Evolutionary conservation across 1,140 invertebrate species (phyloP).

Genomic region (Parapsyche elsis): DNA sequence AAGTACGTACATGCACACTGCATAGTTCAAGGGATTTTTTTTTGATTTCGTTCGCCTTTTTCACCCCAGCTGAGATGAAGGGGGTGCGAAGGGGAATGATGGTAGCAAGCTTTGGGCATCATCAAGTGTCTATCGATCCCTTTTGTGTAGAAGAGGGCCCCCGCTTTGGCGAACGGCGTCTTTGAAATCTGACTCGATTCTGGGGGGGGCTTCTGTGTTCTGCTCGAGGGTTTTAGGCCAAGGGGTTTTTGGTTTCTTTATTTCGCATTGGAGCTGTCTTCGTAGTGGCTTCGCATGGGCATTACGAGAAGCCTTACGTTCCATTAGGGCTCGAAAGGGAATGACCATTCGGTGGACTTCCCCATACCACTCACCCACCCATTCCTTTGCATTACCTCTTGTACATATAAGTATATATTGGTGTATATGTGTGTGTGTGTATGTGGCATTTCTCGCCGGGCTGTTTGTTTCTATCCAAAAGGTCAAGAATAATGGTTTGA

Average conservation of each 20-base stretch:
- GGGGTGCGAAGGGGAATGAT: no score
- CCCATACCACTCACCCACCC: background rate
- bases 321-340: slow-evolving; percentile 31
- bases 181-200: slow-evolving; percentile 21
- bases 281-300: background rate
- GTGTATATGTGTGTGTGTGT: background rate
- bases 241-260: background rate
- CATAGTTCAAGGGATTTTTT: no score
- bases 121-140: slow-evolving; percentile 21
- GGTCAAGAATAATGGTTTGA: background rate
- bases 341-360: slow-evolving; percentile 13
- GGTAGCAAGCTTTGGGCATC: background rate
- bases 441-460: background rate
- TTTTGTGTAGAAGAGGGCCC: background rate
- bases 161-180: background rate
- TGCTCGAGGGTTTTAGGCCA: background rate
- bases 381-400: slow-evolving; percentile 35
- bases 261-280: background rate
- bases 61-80: no score
- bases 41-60: no score
- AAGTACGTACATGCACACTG: no score
- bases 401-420: no score
- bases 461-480: slow-evolving; percentile 19
- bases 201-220: background rate
- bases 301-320: slow-evolving; percentile 37